These are phyloP conservation scores for Charina bottae DNA, from an alignment of 2,113 vertebrate species.

Conservation along the genomic window DNA sequence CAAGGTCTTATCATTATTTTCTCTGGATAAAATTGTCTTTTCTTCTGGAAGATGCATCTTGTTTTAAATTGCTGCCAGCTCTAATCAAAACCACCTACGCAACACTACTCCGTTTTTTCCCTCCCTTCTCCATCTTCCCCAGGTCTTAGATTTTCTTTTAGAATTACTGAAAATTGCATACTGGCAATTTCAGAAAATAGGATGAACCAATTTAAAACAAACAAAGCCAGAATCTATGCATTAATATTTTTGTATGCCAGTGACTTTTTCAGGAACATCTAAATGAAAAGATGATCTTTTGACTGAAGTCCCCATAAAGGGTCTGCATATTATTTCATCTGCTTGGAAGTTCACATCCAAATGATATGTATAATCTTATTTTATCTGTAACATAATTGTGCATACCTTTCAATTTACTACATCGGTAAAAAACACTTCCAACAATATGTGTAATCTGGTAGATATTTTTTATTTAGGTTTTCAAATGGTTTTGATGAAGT, in stretches of 20 bases:
- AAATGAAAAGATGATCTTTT: not conserved
- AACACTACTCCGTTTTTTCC: conserved; percentile 39
- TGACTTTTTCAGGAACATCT: not conserved
- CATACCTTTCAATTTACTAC: not conserved
- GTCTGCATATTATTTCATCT: not conserved
- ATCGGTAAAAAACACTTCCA: not conserved
- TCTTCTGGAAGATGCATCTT: conserved; percentile 61
- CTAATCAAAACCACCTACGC: conserved; percentile 64
- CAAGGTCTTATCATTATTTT: conserved; percentile 62
- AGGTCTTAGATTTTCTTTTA: conserved; percentile 49
- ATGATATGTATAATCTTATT: not conserved
- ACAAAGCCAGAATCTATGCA: not conserved
- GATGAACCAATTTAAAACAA: conserved; percentile 50
- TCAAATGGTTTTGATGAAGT: not conserved
- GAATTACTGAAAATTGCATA: conserved; percentile 49
- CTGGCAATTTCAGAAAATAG: conserved; percentile 36
- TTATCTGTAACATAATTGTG: accelerated
- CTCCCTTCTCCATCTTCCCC: not conserved
- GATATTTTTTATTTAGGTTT: not conserved
- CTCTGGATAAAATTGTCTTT: conserved; percentile 61
- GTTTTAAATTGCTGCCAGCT: conserved; percentile 65
- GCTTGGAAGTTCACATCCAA: not conserved
- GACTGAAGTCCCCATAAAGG: not conserved
- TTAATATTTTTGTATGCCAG: conserved; percentile 17
- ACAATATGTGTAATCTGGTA: not conserved